Conservation (phyloP, 92 coral and sea anemone species). For the Diadumene lineata region DNA sequence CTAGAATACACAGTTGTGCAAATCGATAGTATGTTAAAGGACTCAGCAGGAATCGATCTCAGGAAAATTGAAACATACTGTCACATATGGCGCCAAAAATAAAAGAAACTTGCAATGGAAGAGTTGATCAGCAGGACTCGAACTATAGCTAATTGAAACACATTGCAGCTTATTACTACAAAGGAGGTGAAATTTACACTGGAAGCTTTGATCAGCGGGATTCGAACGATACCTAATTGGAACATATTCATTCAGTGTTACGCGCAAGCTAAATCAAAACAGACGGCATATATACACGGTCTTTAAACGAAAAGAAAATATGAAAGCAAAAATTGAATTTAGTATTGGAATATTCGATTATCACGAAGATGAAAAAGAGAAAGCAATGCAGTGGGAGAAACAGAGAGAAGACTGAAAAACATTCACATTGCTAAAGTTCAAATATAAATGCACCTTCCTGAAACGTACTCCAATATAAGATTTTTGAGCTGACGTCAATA, state of each 20-base stretch:
- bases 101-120: neutral
- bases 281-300: neutral
- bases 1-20: neutral
- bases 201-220: slow-evolving; percentile 6
- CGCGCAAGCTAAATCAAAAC: neutral
- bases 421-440: too few species aligned
- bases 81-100: neutral
- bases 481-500: too few species aligned
- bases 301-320: too few species aligned
- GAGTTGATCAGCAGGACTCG: neutral
- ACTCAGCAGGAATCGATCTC: neutral
- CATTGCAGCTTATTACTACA: neutral
- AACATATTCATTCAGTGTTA: neutral
- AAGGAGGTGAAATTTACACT: neutral
- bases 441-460: too few species aligned
- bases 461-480: too few species aligned
- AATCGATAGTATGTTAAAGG: neutral
- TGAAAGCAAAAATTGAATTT: too few species aligned
- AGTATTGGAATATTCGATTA: too few species aligned
- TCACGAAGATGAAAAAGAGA: too few species aligned
- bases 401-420: too few species aligned
- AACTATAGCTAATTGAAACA: neutral
- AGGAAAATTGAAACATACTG: neutral
- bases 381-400: too few species aligned
- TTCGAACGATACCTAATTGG: neutral